A percentile compares a stretch with the other conserved stretches of the same genome.
These are phyloP conservation scores for Lysiphlebus fabarum DNA, from an alignment of 1,140 invertebrate species.

Conservation along the genomic window DNA sequence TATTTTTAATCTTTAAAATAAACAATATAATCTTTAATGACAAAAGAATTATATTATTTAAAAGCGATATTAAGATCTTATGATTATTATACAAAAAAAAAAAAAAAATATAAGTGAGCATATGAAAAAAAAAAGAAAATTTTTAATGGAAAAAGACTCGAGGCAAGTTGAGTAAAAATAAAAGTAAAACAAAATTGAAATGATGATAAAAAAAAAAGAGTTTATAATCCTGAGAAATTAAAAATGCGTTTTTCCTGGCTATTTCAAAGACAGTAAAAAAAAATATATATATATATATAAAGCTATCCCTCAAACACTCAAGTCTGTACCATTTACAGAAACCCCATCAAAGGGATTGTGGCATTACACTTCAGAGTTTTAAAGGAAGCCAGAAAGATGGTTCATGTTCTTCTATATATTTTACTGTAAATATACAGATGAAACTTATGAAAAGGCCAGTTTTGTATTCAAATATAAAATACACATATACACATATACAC, in stretches of 20 bases:
- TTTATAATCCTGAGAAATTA: conserved; percentile 54
- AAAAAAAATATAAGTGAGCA: background rate
- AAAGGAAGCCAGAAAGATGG: conserved; percentile 25
- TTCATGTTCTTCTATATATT: conserved; percentile 27
- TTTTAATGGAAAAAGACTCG: background rate
- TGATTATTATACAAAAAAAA: background rate
- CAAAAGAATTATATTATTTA: too few species aligned
- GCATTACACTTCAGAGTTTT: conserved; percentile 49
- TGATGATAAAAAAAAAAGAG: conserved; percentile 16
- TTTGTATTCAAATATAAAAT: too few species aligned
- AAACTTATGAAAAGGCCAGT: too few species aligned
- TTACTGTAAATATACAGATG: too few species aligned
- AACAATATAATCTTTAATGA: background rate
- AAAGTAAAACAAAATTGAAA: conserved; percentile 11
- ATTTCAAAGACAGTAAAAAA: conserved; percentile 30
- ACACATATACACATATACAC: too few species aligned
- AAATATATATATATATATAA: conserved; percentile 16
- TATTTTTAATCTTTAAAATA: conserved; percentile 5
- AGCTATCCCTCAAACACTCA: conserved; percentile 1
- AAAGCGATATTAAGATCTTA: too few species aligned
- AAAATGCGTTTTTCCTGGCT: conserved; percentile 44
- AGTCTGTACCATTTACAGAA: conserved; percentile 53
- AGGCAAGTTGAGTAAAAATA: background rate
- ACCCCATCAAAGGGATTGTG: conserved; percentile 56
- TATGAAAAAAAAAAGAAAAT: too few species aligned